phyloP scores from a whole-genome alignment of 1,140 invertebrate genomes.

The Schlechtendalia chinensis region DNA sequence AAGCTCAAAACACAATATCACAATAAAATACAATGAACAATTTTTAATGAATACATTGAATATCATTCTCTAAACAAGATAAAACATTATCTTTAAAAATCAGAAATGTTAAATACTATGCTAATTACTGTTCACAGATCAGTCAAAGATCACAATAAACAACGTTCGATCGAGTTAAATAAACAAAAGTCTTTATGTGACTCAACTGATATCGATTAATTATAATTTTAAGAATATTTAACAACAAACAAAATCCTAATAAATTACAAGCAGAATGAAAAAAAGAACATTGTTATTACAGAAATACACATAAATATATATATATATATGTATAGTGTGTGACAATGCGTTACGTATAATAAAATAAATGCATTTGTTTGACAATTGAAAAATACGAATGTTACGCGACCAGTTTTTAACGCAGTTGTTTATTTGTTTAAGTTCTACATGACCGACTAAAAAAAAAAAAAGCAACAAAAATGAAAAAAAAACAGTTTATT shows the following conservation, averaged over 20 bases:
- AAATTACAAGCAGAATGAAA: background rate
- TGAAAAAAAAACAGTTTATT: background rate
- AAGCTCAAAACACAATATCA: too few species aligned
- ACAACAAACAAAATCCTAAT: background rate
- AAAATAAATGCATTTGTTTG: background rate
- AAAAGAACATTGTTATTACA: too few species aligned
- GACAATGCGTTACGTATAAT: background rate
- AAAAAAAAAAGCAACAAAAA: too few species aligned
- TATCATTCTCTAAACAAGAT: background rate
- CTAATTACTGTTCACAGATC: background rate
- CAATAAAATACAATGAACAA: too few species aligned
- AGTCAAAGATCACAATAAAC: background rate
- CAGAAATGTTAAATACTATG: background rate
- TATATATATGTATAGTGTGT: background rate
- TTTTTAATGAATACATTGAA: background rate
- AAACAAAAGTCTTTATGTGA: background rate
- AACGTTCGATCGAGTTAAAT: background rate
- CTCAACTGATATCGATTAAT: background rate
- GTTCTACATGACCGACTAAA: background rate
- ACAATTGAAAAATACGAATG: background rate
- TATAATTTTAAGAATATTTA: background rate
- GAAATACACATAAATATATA: too few species aligned
- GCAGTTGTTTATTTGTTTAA: slow-evolving; percentile 20
- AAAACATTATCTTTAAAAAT: background rate
- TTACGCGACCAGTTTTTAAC: slow-evolving; percentile 1